Percentiles rank a stretch among this genome's conserved stretches.
phyloP scores from a whole-genome alignment of 2,888 invertebrate genomes.

The Mechanitis mazaeus region DNA sequence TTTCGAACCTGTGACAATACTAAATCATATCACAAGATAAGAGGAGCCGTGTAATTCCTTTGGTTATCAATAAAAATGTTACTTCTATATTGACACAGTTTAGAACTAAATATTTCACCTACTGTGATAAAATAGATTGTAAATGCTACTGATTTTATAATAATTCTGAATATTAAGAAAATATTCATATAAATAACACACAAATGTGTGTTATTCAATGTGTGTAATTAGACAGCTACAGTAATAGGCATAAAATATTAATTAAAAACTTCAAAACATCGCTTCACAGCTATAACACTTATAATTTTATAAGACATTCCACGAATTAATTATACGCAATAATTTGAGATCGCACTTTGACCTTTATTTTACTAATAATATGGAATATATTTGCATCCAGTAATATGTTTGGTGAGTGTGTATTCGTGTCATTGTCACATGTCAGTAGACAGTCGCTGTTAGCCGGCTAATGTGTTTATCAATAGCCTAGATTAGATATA shows the following conservation, averaged over 20 bases:
- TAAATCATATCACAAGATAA: constrained; percentile 50
- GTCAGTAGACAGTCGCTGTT: constrained; percentile 31
- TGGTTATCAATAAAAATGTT: constrained; percentile 32
- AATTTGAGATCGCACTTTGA: constrained; percentile 25
- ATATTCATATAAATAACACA: too few species aligned
- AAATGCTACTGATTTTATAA: too few species aligned
- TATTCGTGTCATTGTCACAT: constrained; percentile 67
- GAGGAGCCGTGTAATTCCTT: constrained; percentile 30
- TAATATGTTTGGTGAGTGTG: constrained; percentile 35
- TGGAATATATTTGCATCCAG: constrained; percentile 32
- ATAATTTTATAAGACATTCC: constrained; percentile 27
- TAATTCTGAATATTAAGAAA: too few species aligned
- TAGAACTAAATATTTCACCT: constrained; percentile 36
- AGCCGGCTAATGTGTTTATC: constrained; percentile 34
- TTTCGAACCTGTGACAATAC: constrained; percentile 43
- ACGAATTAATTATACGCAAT: constrained; percentile 27
- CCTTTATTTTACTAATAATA: constrained; percentile 28
- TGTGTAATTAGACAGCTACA: too few species aligned
- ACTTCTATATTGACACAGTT: constrained; percentile 48
- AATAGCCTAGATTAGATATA: constrained; percentile 33
- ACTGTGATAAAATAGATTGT: constrained; percentile 36
- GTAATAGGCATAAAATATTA: constrained; percentile 14
- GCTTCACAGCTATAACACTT: constrained; percentile 12
- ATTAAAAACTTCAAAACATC: constrained; percentile 22
- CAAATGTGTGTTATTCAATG: too few species aligned